Evolutionary conservation across 2,888 invertebrate genomes (phyloP), one percentile per base, ranked within the genome.

Genomic region (Theristus sp.): DNA sequence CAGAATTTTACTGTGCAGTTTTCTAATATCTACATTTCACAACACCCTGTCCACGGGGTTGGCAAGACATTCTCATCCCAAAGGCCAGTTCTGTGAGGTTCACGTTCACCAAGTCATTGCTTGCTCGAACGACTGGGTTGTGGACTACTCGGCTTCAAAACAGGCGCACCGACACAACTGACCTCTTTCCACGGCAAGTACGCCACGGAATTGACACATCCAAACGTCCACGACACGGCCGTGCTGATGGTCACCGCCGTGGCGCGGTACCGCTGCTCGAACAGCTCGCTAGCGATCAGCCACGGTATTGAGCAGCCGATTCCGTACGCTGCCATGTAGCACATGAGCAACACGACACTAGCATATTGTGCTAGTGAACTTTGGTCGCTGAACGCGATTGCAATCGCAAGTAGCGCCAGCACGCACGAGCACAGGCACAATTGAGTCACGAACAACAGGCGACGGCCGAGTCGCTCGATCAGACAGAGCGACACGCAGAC

Each of bases 221-320:
- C 6, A 6, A 38, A 17, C 10, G 10, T 17, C 6, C 6, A 38
- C 17, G 38, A 38, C 38, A 38, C 38, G 17, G 17, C 38, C 10
- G 38, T 38, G 38, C 38, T 38, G 10, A 38, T 17, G 38, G 38
- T 38, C 10, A 38, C 38, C 38, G 38, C 38, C 17, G 55, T 25
- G 27, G 55, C 26, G 13, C 55, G 26, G 55, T 55, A 26, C 25
- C 25, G 24, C 22, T 57, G 56, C 17, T n/a, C 49, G 46, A 57
- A 60, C 27, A 60, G 28, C 25, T 60, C 60, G 30, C 56, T 60
- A 25, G 60, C n/a, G 22, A 60, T 57, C 38, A 60, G 58, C 60
- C 38, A 38, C 17, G 38, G 38, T 17, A 38, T 17, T 13, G 10
- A 13, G 38, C 38, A 38, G 38, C 38, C 60, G 2, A 57, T 13